Evolutionary conservation across 2,888 invertebrate genomes (phyloP), one percentile per base, ranked within the genome.

Genomic region (Caenorhabditis wallacei): DNA sequence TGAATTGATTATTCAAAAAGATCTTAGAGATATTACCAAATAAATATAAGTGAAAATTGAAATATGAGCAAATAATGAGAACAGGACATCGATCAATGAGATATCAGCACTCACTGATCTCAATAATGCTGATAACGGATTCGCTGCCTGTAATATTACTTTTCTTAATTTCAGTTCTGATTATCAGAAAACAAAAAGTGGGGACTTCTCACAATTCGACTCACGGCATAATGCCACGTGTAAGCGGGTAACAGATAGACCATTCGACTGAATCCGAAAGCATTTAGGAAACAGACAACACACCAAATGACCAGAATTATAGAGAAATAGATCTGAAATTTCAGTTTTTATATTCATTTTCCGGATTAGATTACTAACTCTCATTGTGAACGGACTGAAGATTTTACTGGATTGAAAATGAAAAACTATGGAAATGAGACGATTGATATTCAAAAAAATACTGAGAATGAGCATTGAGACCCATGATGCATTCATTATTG

Each of bases 191-290:
- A 72, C 53, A 63, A 7, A n/a, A 40, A 56, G 26, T 20, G 61
- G 46, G 48, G 61, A 72, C 61, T 57, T 54, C 66, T 70, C 46
- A 63, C 57, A 63, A 22, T 61, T 63, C 48, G 63, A 84, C 82
- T 75, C 68, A 85, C 85, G 64, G 64, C 75, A 63, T 86, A 86
- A 61, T 86, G 86, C 80, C 82, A 86, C 20, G 86, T 86, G 26
- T 86, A 86, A 11, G 84, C 54, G 8, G 85, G 85, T 8, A 86
- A 57, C 16, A 86, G 53, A 37, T 86, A 86, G 35, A 80, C 83
- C 69, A 85, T 80, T n/a, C 68, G 71, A 70, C 86, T 85, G 46
- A 74, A 75, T 0, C 82, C 80, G 20, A 57, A 20, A 5, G 70
- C 40, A 66, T 86, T 79, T 20, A 85, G n/a, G 3, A 61, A 68